A percentile compares a stretch with the other conserved stretches of the same genome.
phyloP scores from a whole-genome alignment of 1,140 invertebrate species.

The Gryon sp. region DNA sequence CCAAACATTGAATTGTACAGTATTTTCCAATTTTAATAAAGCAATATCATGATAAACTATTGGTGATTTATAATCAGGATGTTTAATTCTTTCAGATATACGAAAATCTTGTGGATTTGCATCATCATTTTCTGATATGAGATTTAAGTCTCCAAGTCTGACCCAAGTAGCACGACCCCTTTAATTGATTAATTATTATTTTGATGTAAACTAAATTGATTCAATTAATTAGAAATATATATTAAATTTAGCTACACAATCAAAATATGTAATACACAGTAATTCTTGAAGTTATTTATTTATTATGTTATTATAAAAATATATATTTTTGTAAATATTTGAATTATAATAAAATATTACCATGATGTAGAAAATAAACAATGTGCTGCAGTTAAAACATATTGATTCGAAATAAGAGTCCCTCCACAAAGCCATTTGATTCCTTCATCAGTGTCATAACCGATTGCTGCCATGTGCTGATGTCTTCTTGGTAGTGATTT shows the following conservation, averaged over 20 bases:
- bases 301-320: too few species aligned
- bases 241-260: too few species aligned
- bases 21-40: slow-evolving; percentile 77
- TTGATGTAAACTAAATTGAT: too few species aligned
- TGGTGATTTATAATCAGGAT: slow-evolving; percentile 78
- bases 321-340: too few species aligned
- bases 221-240: too few species aligned
- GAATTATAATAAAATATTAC: slow-evolving; percentile 58
- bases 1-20: slow-evolving; percentile 77
- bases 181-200: slow-evolving; percentile 1
- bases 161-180: slow-evolving; percentile 70
- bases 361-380: slow-evolving; percentile 68
- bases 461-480: slow-evolving; percentile 75
- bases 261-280: too few species aligned
- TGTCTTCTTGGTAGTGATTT: slow-evolving; percentile 72
- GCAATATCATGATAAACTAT: slow-evolving; percentile 81
- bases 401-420: slow-evolving; percentile 76
- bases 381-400: slow-evolving; percentile 79
- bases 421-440: slow-evolving; percentile 76
- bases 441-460: slow-evolving; percentile 23
- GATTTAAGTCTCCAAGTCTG: slow-evolving; percentile 80
- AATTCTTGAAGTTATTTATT: too few species aligned
- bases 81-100: slow-evolving; percentile 74
- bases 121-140: slow-evolving; percentile 75
- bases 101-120: slow-evolving; percentile 73